Base-by-base conservation (phyloP, 2,888 invertebrate species). In the Latrodectus hesperus region DNA sequence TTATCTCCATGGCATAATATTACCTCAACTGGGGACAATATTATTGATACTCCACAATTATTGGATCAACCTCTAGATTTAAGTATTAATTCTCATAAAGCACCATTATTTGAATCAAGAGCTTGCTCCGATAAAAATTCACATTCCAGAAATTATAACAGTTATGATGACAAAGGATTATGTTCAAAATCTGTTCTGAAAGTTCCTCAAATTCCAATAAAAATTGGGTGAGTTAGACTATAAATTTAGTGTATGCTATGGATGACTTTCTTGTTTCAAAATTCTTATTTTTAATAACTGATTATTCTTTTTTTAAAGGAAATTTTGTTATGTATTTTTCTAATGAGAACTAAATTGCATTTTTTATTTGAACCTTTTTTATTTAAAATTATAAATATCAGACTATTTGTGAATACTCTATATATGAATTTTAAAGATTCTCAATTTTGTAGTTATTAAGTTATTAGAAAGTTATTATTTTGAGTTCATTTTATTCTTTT, bases 51-150 rank as follows among this genome's bases (percentile, higher is more conserved):
- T 51, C 85, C 90, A 52, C 74, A 84, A 17, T 68, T 70, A 72
- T 38, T 70, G 71, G 91, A 91, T 81, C 90, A 91, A 75, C 91
- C 91, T 38, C 86, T 91, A 78, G 91, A 91, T 86, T 89, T 91
- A 65, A 91, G 90, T 80, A 76, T 90, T n/a, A 89, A 89, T 87
- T 90, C 90, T 55, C 84, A 84, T 26, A 74, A 83, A 83, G 60
- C 53, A 67, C 38, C 67, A 52, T 52, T 53, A 67, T 75, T 77
- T 64, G 85, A 84, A 55, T 64, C 68, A 72, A 51, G 68, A 38
- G 16, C 68, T 53, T 74, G 76, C 38, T 67, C 71, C 14, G 70
- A 49, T 71, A 79, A 81, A 60, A 55, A 49, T 52, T 64, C 65
- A 73, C 84, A 80, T 77, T 76, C 78, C 22, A 81, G 49, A 65